Base-by-base conservation (phyloP, 1,140 invertebrate genomes). In the Ptiloglossa arizonensis region DNA sequence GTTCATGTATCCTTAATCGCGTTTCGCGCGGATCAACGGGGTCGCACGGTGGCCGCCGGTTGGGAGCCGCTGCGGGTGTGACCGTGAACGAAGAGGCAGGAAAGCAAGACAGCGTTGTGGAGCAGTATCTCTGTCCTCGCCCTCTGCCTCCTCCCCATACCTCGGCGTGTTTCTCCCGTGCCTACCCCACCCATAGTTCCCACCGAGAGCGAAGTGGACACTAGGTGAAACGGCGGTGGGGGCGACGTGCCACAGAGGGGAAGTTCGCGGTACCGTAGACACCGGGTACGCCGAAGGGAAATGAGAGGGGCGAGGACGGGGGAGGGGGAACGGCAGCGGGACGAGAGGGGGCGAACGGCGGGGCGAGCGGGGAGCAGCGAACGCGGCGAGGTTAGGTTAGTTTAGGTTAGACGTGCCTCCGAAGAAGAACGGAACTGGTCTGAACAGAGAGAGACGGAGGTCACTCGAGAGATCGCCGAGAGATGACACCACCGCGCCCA, bases 51-150 rank as follows among this genome's bases (percentile, higher is more conserved):
- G 6, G n/a, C 24, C 17, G 24, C 5, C 17, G 50, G 54, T 84
- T 90, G 90, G 91, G 89, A 56, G 78, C 71, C 89, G 80, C 89
- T 89, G 89, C 89, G 88, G 87, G 90, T 91, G 90, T 91, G 90
- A 91, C 90, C 90, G 90, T 91, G 90, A 91, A 91, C 89, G 89
- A 90, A 88, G 87, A 91, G 87, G 88, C 89, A 91, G 87, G 81
- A 89, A 90, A 89, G 89, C 88, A 91, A 90, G 89, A 87, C 87
- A 90, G 88, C 89, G 87, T 90, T 90, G 87, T 90, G 89, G 88
- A 90, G 88, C 88, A 89, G 86, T 89, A 89, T 90, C 80, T 86
- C 86, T 82, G 81, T 86, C 73, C 82, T 82, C 81, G 72, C 64
- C 38, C 81, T 81, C 86, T 76, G 77, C 76, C 78, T 73, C 52